Conservation (phyloP, 53 echinoderm and acorn worm genomes). For the Echinarachnius parma region DNA sequence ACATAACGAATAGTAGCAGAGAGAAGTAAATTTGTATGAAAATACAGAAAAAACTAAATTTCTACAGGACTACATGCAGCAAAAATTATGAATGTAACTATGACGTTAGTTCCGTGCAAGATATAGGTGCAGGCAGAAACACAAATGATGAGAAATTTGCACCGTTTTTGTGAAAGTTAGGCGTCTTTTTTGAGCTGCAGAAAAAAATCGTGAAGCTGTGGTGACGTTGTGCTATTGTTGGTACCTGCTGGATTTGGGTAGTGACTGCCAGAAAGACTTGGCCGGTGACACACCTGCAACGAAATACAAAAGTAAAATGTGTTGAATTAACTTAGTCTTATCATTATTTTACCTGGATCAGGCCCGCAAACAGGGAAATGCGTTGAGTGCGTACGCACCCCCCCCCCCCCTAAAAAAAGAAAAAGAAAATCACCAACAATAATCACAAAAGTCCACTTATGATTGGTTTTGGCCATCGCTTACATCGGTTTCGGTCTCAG, state of each 20-base stretch:
- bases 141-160: conserved; percentile 13
- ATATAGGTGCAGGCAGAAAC: conserved; percentile 13
- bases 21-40: too few relatives aligned
- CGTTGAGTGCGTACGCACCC: too few relatives aligned
- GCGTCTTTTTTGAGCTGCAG: background rate
- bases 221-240: conserved; percentile 1
- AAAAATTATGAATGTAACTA: background rate
- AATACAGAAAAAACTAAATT: too few relatives aligned
- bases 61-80: background rate
- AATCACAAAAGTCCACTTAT: too few relatives aligned
- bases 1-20: too few relatives aligned
- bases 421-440: background rate
- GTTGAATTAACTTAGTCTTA: background rate
- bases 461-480: too few relatives aligned
- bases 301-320: background rate
- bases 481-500: too few relatives aligned
- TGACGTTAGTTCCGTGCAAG: background rate
- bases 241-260: conserved; percentile 44
- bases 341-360: background rate
- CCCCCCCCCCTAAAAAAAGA: background rate
- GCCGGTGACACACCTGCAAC: conserved; percentile 11
- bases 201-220: conserved; percentile 9
- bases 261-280: conserved; percentile 36
- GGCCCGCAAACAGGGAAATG: too few relatives aligned
- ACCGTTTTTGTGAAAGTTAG: conserved; percentile 35